These are phyloP conservation scores for Axea sp. DNA, from an alignment of 2,888 invertebrate genomes.

Conservation along the genomic window DNA sequence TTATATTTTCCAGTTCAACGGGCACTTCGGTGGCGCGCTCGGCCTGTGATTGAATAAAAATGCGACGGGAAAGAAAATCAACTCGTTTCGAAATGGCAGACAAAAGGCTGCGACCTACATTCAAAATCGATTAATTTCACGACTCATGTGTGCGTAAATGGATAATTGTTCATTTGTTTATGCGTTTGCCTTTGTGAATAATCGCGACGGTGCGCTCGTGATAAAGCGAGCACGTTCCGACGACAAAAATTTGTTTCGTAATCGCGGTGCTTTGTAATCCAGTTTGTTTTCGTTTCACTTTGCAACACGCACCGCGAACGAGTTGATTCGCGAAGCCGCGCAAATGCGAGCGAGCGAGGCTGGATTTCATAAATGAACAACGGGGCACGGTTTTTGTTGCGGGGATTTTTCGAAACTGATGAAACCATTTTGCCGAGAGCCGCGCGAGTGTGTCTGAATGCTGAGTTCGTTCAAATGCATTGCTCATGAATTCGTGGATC, in stretches of 20 bases:
- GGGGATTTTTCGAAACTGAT: too few relatives aligned
- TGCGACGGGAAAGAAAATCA: too few relatives aligned
- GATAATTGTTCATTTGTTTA: constrained; percentile 29
- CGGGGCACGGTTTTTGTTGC: too few relatives aligned
- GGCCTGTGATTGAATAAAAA: neutral
- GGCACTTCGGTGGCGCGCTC: constrained; percentile 1
- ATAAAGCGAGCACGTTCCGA: neutral
- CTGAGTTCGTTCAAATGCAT: too few relatives aligned
- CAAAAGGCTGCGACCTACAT: constrained; percentile 37
- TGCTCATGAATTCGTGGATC: too few relatives aligned
- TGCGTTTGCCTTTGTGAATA: constrained; percentile 12
- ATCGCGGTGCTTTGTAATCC: neutral
- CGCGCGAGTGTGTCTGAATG: too few relatives aligned
- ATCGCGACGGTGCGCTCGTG: constrained; percentile 13
- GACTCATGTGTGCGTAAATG: constrained; percentile 1
- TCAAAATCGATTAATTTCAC: constrained; percentile 21
- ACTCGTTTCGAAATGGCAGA: constrained; percentile 18
- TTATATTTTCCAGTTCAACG: constrained; percentile 35
- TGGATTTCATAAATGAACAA: too few relatives aligned
- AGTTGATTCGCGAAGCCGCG: too few relatives aligned
- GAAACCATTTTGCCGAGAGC: too few relatives aligned
- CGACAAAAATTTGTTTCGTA: constrained; percentile 4
- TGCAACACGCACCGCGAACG: too few relatives aligned
- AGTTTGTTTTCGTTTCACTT: neutral
- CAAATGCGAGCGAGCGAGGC: too few relatives aligned